Evolutionary conservation across 1,140 invertebrate species (phyloP).

Genomic region (Drosophila orena): DNA sequence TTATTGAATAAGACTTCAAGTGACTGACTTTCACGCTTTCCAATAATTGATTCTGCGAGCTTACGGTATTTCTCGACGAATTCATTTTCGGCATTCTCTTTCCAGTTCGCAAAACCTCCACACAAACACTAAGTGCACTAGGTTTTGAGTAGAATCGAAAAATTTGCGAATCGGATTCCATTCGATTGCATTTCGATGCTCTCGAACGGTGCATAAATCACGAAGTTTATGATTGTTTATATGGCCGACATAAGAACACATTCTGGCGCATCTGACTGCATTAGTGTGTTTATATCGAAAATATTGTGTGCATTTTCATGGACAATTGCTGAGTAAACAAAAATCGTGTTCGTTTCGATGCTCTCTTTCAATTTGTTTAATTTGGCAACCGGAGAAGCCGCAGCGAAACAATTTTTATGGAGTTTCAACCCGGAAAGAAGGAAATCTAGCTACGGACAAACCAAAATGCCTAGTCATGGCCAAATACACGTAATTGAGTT

Average conservation of each 20-base stretch:
- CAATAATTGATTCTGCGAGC: neutral
- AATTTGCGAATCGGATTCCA: conserved; percentile 31
- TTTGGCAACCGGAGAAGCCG: conserved; percentile 29
- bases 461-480: neutral
- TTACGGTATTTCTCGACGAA: neutral
- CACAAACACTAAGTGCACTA: conserved; percentile 23
- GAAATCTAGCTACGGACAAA: neutral
- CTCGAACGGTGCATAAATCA: conserved; percentile 35
- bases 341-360: conserved; percentile 52
- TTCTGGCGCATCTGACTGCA: conserved; percentile 17
- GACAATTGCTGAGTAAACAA: conserved; percentile 59
- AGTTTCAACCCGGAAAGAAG: conserved; percentile 3
- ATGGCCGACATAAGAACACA: conserved; percentile 24
- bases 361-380: conserved; percentile 52
- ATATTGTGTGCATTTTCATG: conserved; percentile 43
- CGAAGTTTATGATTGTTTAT: conserved; percentile 59
- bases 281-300: conserved; percentile 18
- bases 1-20: neutral
- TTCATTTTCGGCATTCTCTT: neutral
- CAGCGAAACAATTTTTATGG: conserved; percentile 28
- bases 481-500: conserved; percentile 23
- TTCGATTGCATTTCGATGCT: conserved; percentile 47
- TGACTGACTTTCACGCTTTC: neutral
- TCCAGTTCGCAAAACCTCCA: conserved; percentile 5
- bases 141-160: conserved; percentile 19